A percentile compares a stretch with the other conserved stretches of the same genome.
Evolutionary conservation across 2,113 vertebrate genomes (phyloP).

Genomic region (Cichladusa arquata): DNA sequence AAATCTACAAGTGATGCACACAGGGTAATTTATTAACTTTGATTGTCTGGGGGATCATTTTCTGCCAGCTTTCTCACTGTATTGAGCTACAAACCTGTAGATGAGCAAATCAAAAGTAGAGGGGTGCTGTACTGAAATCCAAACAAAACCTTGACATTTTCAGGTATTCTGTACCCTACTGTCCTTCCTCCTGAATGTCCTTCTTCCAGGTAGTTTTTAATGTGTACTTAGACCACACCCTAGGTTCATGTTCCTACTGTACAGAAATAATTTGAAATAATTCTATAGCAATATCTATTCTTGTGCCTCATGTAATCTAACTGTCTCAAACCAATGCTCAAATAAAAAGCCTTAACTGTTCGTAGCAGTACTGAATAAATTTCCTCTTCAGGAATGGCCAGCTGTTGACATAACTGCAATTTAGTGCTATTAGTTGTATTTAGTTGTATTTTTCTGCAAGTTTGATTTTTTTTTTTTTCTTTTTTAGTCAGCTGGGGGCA

Average conservation of each 20-base stretch:
- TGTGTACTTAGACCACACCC: not conserved
- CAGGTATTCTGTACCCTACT: not conserved
- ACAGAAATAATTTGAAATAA: not conserved
- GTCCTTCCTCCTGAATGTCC: not conserved
- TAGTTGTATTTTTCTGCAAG: not conserved
- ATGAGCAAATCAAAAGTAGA: not conserved
- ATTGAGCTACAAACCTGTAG: not conserved
- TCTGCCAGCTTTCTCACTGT: not conserved
- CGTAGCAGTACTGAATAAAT: not conserved
- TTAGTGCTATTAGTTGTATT: not conserved
- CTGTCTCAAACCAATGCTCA: not conserved
- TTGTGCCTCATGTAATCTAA: not conserved
- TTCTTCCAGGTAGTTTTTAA: not conserved
- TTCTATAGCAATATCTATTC: not conserved
- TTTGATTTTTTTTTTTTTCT: not conserved
- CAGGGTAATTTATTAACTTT: not conserved
- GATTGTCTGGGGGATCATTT: not conserved
- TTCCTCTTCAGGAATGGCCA: not conserved
- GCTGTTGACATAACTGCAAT: not conserved
- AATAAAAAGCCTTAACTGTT: not conserved
- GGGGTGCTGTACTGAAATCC: not conserved
- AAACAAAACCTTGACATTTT: not conserved
- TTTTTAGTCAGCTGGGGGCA: accelerated
- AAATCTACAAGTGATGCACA: not conserved
- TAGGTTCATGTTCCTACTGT: not conserved